These are phyloP conservation scores for Antheraea yamamai DNA, from an alignment of 2,888 invertebrate species.

Conservation along the genomic window DNA sequence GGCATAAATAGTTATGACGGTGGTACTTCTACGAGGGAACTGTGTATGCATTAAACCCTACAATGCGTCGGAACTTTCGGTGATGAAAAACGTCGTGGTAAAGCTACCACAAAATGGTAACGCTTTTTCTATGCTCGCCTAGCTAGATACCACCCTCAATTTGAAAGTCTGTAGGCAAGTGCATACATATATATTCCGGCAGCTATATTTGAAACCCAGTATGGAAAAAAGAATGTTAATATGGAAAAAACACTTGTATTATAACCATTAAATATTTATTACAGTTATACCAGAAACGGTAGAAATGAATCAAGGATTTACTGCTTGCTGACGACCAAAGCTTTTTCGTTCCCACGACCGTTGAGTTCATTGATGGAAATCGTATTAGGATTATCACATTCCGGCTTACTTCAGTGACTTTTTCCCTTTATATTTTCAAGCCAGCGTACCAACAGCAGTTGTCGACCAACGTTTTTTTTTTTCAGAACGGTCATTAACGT, in stretches of 20 bases:
- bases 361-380: not conserved
- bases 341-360: not conserved
- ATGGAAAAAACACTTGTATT: not conserved
- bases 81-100: no score
- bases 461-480: not conserved
- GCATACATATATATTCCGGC: no score
- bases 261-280: not conserved
- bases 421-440: not conserved
- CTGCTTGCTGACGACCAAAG: not conserved
- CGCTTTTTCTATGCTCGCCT: no score
- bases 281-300: not conserved
- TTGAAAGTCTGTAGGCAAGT: no score
- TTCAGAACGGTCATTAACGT: not conserved
- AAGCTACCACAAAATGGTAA: no score
- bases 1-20: no score
- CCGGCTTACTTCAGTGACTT: not conserved
- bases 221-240: no score
- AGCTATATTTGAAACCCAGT: no score
- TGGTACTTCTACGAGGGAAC: no score
- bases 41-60: no score
- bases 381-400: not conserved
- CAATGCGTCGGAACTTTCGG: no score
- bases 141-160: no score
- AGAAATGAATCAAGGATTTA: conserved; percentile 1
- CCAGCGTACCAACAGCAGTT: not conserved